Percentiles rank a stretch among this genome's conserved stretches.
Conservation (phyloP, 2,797 vertebrate genomes). For the Coregonus ussuriensis region DNA sequence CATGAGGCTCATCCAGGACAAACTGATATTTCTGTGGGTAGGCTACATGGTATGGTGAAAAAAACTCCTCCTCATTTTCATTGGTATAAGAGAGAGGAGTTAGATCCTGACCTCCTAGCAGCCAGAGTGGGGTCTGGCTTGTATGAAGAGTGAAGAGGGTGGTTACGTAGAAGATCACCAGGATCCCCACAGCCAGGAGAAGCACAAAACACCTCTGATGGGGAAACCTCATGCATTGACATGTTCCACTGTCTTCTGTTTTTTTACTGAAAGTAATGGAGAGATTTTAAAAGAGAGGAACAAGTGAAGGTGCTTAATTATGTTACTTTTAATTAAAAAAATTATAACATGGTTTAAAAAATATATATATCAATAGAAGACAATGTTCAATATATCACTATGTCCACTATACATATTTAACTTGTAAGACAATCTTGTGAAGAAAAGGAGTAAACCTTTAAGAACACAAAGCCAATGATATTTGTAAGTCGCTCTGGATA, state of each 20-base stretch:
- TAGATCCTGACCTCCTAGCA: background rate
- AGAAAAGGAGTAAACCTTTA: background rate
- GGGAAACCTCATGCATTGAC: background rate
- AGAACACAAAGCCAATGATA: background rate
- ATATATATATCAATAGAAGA: background rate
- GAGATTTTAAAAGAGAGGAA: background rate
- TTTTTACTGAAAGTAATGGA: background rate
- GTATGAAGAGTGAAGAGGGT: background rate
- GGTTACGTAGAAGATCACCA: background rate
- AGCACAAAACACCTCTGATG: background rate
- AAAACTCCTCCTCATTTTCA: background rate
- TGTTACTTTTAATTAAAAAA: too few relatives aligned
- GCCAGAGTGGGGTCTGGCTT: background rate
- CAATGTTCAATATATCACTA: background rate
- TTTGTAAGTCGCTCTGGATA: too few relatives aligned
- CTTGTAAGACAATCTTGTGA: background rate
- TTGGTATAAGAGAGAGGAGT: background rate
- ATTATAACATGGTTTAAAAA: too few relatives aligned
- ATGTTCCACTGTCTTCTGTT: background rate
- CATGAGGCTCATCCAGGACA: conserved; percentile 47
- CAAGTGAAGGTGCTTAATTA: background rate
- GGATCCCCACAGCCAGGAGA: background rate
- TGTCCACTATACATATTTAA: background rate
- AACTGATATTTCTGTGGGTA: conserved; percentile 40
- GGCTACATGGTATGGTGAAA: background rate